Percentiles rank a stretch among this genome's conserved stretches.
Conservation (phyloP, 2,888 invertebrate genomes). For the Acleris cristana region DNA sequence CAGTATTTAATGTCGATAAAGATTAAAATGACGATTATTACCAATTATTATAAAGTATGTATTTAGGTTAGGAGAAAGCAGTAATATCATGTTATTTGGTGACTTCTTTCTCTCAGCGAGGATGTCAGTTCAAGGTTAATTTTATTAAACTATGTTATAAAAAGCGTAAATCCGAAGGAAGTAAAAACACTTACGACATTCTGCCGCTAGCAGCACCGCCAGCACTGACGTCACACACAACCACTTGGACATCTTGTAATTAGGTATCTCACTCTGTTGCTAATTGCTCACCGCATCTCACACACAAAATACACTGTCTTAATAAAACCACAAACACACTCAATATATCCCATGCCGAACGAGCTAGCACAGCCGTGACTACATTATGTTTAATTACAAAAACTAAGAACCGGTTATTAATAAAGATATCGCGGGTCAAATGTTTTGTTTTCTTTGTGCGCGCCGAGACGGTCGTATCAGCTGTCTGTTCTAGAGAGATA, state of each 20-base stretch:
- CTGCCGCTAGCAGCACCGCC: constrained; percentile 31
- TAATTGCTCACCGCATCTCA: constrained; percentile 45
- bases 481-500: not conserved
- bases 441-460: not conserved
- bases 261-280: constrained; percentile 42
- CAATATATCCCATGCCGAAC: constrained; percentile 11
- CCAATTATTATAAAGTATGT: no score
- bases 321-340: constrained; percentile 11
- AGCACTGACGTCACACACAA: constrained; percentile 40
- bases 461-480: not conserved
- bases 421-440: not conserved
- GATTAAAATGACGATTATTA: not conserved
- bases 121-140: no score
- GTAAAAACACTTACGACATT: constrained; percentile 42
- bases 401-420: constrained; percentile 2
- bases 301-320: constrained; percentile 6
- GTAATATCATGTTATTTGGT: not conserved
- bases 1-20: no score
- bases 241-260: constrained; percentile 43
- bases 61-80: constrained; percentile 9
- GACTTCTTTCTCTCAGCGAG: not conserved
- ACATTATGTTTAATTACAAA: not conserved
- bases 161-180: not conserved
- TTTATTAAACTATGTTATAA: no score
- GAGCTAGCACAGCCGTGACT: constrained; percentile 6